Percentiles rank a stretch among this genome's conserved stretches.
phyloP scores from a whole-genome alignment of 2,797 vertebrate species.

The Myripristis murdjan region DNA sequence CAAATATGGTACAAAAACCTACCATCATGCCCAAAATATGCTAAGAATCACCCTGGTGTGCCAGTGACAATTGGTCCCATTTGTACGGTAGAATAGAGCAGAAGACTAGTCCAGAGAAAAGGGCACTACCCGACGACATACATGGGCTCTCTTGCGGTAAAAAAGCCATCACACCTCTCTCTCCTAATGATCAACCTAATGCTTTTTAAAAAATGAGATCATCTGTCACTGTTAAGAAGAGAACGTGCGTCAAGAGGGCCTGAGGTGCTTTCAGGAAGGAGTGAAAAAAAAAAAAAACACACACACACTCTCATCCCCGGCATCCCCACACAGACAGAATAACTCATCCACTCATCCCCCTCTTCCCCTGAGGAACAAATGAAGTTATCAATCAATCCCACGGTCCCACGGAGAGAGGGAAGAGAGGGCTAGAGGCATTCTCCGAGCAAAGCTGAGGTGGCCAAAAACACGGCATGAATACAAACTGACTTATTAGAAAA shows the following conservation, averaged over 20 bases:
- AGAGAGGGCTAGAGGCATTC: slow-evolving; percentile 57
- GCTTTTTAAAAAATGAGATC: slow-evolving; percentile 54
- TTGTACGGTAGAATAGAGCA: slow-evolving; percentile 41
- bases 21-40: slow-evolving; percentile 40
- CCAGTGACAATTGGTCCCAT: slow-evolving; percentile 45
- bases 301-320: slow-evolving; percentile 24
- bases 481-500: slow-evolving; percentile 21
- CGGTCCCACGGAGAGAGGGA: slow-evolving; percentile 63
- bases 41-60: slow-evolving; percentile 49
- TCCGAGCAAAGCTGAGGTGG: slow-evolving; percentile 50
- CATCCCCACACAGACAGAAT: slow-evolving; percentile 44
- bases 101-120: slow-evolving; percentile 33
- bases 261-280: slow-evolving; percentile 51
- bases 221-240: slow-evolving; percentile 66
- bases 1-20: slow-evolving; percentile 44
- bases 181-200: slow-evolving; percentile 57
- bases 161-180: slow-evolving; percentile 42
- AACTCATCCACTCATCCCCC: slow-evolving; percentile 62
- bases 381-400: slow-evolving; percentile 84
- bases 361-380: slow-evolving; percentile 75
- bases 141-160: slow-evolving; percentile 27
- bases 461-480: slow-evolving; percentile 42
- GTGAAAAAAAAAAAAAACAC: not conserved
- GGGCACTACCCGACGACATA: slow-evolving; percentile 18
- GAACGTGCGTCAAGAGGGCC: slow-evolving; percentile 47